Conservation (phyloP, 1,140 invertebrate genomes). For the Drosophila seguyi region DNA sequence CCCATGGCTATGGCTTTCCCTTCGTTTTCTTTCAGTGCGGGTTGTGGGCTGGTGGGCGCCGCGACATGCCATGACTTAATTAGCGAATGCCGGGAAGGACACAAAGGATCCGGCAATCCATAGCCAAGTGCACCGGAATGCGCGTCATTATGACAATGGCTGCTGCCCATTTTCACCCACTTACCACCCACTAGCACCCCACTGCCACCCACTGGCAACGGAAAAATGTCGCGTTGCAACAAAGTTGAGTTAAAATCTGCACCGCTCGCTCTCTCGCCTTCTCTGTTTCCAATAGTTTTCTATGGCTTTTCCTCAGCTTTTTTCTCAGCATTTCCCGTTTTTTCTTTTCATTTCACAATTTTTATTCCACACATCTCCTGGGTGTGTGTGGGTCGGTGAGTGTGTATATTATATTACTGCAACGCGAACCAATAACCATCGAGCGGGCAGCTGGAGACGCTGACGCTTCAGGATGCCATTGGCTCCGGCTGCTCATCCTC, state of each 20-base stretch:
- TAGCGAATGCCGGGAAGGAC: conserved; percentile 48
- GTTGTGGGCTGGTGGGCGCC: not conserved
- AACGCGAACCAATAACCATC: conserved; percentile 83
- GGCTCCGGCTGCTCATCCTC: conserved; percentile 59
- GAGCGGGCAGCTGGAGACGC: conserved; percentile 72
- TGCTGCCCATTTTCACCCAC: conserved; percentile 9
- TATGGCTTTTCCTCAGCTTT: conserved; percentile 37
- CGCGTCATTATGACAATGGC: conserved; percentile 74
- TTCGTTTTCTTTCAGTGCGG: conserved; percentile 12
- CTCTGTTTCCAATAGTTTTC: conserved; percentile 45
- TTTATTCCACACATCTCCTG: conserved; percentile 63
- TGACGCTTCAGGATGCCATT: conserved; percentile 74
- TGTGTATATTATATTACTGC: conserved; percentile 80
- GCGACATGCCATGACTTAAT: conserved; percentile 59
- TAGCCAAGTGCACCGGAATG: conserved; percentile 69
- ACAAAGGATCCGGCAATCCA: conserved; percentile 61
- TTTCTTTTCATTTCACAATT: conserved; percentile 75
- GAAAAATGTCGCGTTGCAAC: conserved; percentile 68
- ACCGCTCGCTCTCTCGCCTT: conserved; percentile 12
- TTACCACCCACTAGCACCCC: not conserved
- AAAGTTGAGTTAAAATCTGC: conserved; percentile 63
- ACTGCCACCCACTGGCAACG: not conserved
- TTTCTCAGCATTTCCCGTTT: conserved; percentile 33
- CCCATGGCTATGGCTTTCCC: too few species aligned
- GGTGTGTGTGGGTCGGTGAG: conserved; percentile 24